Conservation (phyloP, 2,797 vertebrate genomes). For the Danio jaintianensis region DNA sequence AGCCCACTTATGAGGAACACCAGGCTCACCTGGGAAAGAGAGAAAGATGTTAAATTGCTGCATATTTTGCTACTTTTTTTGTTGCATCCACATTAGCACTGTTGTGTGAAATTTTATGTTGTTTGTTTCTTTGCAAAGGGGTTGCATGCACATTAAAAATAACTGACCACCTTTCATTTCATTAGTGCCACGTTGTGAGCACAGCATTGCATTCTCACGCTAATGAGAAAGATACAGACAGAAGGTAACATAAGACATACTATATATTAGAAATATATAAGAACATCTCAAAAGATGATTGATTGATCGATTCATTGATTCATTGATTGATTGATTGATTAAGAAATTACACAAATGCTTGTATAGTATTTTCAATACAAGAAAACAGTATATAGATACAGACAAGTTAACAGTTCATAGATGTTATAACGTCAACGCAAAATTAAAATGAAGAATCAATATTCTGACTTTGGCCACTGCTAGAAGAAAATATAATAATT, state of each 20-base stretch:
- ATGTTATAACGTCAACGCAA: background rate
- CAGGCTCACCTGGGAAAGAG: conserved; percentile 80
- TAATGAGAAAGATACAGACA: conserved; percentile 54
- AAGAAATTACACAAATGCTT: background rate
- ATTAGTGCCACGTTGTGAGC: conserved; percentile 75
- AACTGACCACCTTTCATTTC: conserved; percentile 50
- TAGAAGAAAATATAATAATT: no score
- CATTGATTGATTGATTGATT: no score
- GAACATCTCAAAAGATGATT: background rate
- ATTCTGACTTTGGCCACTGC: no score
- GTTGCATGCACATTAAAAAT: background rate
- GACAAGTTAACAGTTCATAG: background rate
- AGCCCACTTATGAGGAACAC: conserved; percentile 93
- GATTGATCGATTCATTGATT: no score
- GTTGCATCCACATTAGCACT: background rate
- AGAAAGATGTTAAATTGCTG: background rate
- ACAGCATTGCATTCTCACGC: conserved; percentile 68
- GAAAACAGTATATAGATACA: background rate
- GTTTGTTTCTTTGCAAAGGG: background rate
- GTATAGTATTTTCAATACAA: background rate
- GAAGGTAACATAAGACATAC: background rate
- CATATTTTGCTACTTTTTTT: background rate
- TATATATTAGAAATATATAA: background rate
- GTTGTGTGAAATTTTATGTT: background rate
- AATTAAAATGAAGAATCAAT: no score